Conservation (phyloP, 2,797 vertebrate species). For the Alectoris magna region DNA sequence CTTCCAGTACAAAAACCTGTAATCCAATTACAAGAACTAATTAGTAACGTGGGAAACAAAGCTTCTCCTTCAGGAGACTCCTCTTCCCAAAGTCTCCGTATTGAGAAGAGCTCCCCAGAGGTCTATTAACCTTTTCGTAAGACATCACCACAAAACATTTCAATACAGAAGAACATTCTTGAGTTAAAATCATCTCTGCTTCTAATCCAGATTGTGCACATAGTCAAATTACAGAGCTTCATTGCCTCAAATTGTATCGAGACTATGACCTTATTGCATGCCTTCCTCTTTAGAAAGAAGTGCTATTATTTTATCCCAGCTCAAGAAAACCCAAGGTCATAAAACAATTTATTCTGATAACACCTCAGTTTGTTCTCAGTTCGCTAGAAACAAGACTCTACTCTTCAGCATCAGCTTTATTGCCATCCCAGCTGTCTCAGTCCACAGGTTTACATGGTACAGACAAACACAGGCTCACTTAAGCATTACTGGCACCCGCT, state of each 20-base stretch:
- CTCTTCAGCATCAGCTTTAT: neutral
- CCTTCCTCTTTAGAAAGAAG: neutral
- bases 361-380: neutral
- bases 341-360: neutral
- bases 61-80: neutral
- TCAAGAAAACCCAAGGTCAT: neutral
- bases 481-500: neutral
- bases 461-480: neutral
- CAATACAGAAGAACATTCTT: rapidly evolving
- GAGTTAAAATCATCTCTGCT: neutral
- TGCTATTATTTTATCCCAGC: neutral
- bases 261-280: rapidly evolving
- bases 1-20: neutral
- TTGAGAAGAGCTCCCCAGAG: neutral
- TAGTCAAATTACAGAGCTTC: neutral
- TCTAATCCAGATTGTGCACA: neutral
- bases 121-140: neutral
- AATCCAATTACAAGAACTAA: neutral
- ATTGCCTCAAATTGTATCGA: neutral
- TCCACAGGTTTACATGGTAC: neutral
- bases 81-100: neutral
- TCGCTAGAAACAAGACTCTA: neutral
- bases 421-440: neutral
- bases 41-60: neutral
- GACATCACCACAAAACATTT: neutral